Conservation (phyloP, 2,797 vertebrate genomes). For the Pelodytes ibericus region DNA sequence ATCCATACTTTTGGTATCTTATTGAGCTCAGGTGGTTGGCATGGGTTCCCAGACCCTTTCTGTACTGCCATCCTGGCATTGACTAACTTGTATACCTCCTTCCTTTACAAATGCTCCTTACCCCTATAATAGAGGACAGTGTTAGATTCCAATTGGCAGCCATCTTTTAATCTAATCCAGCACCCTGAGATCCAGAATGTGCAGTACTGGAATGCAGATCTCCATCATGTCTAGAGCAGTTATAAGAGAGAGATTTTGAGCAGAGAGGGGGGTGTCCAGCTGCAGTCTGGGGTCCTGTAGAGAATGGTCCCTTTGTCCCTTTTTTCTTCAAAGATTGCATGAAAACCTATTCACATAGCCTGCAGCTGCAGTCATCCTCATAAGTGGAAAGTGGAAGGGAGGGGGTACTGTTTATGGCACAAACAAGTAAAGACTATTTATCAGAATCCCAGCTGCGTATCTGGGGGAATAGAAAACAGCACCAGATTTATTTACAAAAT, state of each 20-base stretch:
- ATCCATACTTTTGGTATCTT: too few relatives aligned
- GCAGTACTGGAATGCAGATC: constrained; percentile 54
- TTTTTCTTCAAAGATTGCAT: constrained; percentile 48
- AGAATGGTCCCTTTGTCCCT: constrained; percentile 49
- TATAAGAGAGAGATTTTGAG: constrained; percentile 40
- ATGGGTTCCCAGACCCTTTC: too few relatives aligned
- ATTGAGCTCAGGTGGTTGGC: too few relatives aligned
- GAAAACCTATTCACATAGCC: constrained; percentile 51
- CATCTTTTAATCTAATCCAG: constrained; percentile 44
- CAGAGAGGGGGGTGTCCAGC: constrained; percentile 45
- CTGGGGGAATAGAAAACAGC: constrained; percentile 23
- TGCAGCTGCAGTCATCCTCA: constrained; percentile 55
- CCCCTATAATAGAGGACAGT: constrained; percentile 23
- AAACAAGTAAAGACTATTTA: constrained; percentile 52
- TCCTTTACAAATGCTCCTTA: neutral
- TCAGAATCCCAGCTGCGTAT: constrained; percentile 48
- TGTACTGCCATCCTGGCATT: too few relatives aligned
- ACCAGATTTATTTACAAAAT: constrained; percentile 24
- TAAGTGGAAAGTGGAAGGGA: constrained; percentile 37
- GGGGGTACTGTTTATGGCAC: constrained; percentile 40
- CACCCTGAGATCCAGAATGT: constrained; percentile 40
- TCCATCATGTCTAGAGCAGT: constrained; percentile 52
- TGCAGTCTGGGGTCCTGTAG: constrained; percentile 50
- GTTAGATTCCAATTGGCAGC: constrained; percentile 31
- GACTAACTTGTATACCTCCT: too few relatives aligned